These are phyloP conservation scores for Lophura nycthemera DNA, from an alignment of 2,113 vertebrate genomes.

Conservation along the genomic window DNA sequence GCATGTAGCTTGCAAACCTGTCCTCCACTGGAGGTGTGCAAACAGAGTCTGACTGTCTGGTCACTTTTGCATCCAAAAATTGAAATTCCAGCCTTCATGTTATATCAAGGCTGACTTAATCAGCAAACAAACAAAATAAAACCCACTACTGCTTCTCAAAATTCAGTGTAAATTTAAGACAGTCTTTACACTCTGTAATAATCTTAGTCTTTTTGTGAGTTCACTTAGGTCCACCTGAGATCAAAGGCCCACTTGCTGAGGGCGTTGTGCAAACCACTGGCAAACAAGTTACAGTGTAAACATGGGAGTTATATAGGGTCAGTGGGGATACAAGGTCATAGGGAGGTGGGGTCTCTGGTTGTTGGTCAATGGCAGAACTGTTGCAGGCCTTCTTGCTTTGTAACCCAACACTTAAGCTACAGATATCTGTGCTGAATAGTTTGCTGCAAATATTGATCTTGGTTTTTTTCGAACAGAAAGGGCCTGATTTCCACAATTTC, in stretches of 20 bases:
- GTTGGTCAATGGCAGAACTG: not conserved
- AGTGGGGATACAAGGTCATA: not conserved
- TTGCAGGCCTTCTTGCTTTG: not conserved
- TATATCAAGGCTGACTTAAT: not conserved
- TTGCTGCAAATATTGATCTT: not conserved
- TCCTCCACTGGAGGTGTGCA: not conserved
- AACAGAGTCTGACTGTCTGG: not conserved
- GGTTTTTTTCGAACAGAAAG: not conserved
- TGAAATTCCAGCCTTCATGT: not conserved
- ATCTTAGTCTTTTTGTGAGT: not conserved
- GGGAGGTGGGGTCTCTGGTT: not conserved
- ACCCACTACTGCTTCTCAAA: not conserved
- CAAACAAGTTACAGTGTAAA: not conserved
- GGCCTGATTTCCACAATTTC: not conserved
- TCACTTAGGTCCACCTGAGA: not conserved
- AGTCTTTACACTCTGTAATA: not conserved
- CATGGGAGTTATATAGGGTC: not conserved
- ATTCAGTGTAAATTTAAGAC: not conserved
- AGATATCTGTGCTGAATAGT: not conserved
- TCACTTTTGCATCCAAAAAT: not conserved
- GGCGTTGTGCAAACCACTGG: not conserved
- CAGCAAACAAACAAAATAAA: not conserved
- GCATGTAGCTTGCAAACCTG: not conserved
- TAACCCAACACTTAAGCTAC: not conserved
- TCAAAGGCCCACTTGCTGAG: not conserved